A percentile compares a stretch with the other conserved stretches of the same genome.
Evolutionary conservation across 2,797 vertebrate species (phyloP).

Genomic region (Periophthalmus magnuspinnatus): DNA sequence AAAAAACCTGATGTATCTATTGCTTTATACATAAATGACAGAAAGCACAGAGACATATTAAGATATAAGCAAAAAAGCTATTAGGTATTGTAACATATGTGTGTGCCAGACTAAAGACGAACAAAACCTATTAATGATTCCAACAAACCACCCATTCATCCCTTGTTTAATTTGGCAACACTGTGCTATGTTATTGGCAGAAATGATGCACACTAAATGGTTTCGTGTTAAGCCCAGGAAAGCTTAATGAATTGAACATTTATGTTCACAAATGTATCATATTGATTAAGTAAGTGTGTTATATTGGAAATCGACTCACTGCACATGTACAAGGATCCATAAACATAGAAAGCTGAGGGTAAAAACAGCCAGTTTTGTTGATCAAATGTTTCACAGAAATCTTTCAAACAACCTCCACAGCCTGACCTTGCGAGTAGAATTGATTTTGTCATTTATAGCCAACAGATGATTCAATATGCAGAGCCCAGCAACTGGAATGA

Average conservation of each 20-base stretch:
- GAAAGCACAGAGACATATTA: not conserved
- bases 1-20: constrained; percentile 11
- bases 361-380: constrained; percentile 10
- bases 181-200: constrained; percentile 1
- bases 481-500: not conserved
- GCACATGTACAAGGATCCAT: not conserved
- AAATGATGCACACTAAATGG: constrained; percentile 1
- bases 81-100: no score
- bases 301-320: constrained; percentile 1
- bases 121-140: constrained; percentile 6
- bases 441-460: constrained; percentile 13
- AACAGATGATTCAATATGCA: constrained; percentile 10
- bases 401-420: constrained; percentile 6
- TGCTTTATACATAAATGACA: not conserved
- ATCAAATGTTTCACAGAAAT: not conserved
- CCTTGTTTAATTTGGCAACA: constrained; percentile 7
- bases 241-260: constrained; percentile 1
- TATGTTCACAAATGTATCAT: not conserved
- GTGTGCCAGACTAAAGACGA: not conserved
- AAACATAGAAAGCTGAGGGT: not conserved
- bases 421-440: constrained; percentile 8
- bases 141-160: not conserved
- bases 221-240: not conserved
- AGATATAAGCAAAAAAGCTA: not conserved
- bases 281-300: constrained; percentile 1